These are phyloP conservation scores for Ectemnius cavifrons DNA, from an alignment of 2,888 invertebrate species.

Conservation along the genomic window DNA sequence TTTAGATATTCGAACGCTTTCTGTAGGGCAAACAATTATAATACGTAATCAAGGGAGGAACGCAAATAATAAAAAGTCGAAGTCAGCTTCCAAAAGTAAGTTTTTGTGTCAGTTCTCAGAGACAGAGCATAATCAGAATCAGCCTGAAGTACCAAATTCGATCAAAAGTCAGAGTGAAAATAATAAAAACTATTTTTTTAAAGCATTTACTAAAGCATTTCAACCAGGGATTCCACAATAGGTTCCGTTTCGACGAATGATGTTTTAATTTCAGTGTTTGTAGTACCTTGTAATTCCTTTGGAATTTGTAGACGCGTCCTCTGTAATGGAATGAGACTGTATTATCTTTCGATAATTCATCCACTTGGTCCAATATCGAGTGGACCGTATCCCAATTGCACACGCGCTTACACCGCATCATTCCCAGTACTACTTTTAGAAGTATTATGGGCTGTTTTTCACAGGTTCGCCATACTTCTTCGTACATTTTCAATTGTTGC, in stretches of 20 bases:
- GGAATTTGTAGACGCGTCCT: slow-evolving; percentile 4
- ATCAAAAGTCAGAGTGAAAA: no score
- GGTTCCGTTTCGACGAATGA: no score
- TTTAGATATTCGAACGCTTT: slow-evolving; percentile 31
- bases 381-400: slow-evolving; percentile 1
- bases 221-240: no score
- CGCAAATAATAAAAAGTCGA: no score
- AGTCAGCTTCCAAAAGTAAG: no score
- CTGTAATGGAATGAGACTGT: slow-evolving; percentile 20
- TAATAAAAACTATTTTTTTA: no score
- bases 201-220: no score
- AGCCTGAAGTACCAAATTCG: no score
- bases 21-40: slow-evolving; percentile 19
- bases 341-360: slow-evolving; percentile 1
- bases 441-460: slow-evolving; percentile 8
- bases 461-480: slow-evolving; percentile 1
- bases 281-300: slow-evolving; percentile 19
- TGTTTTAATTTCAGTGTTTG: background rate
- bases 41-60: background rate
- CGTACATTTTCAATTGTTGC: slow-evolving; percentile 1
- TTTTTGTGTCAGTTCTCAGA: no score
- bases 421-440: slow-evolving; percentile 21
- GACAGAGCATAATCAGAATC: no score
- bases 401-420: background rate
- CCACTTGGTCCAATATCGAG: slow-evolving; percentile 19